Percentiles rank a stretch among this genome's conserved stretches.
Evolutionary conservation across 2,888 invertebrate species (phyloP).

Genomic region (Spicauda simplicius): DNA sequence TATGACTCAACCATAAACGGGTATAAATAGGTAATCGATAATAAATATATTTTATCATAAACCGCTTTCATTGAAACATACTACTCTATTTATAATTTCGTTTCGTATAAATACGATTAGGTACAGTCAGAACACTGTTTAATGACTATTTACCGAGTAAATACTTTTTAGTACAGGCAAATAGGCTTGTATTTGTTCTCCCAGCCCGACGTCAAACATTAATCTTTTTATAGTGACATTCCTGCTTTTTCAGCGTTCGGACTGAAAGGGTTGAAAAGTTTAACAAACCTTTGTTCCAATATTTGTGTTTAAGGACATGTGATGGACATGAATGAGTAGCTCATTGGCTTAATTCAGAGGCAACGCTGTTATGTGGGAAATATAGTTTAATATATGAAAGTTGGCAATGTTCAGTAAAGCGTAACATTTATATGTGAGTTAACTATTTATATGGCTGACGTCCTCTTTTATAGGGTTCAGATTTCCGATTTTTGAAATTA

Average conservation of each 20-base stretch:
- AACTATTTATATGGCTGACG: too few relatives aligned
- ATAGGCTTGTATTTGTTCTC: constrained; percentile 16
- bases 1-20: too few relatives aligned
- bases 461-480: too few relatives aligned
- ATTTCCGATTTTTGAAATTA: too few relatives aligned
- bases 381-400: not conserved
- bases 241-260: constrained; percentile 1
- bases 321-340: not conserved
- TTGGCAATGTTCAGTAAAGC: too few relatives aligned
- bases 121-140: constrained; percentile 9
- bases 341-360: not conserved
- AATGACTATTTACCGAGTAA: constrained; percentile 15
- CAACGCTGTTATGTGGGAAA: not conserved
- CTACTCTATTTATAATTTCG: not conserved
- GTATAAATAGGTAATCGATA: too few relatives aligned
- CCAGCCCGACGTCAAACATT: constrained; percentile 7
- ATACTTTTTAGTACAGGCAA: constrained; percentile 24
- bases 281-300: constrained; percentile 11
- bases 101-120: not conserved
- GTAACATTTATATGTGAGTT: too few relatives aligned
- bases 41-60: too few relatives aligned
- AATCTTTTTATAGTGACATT: constrained; percentile 19
- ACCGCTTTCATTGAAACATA: too few relatives aligned
- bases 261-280: constrained; percentile 16
- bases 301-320: not conserved